Evolutionary conservation across 1,140 invertebrate genomes (phyloP).

Genomic region (Telenomus remus): DNA sequence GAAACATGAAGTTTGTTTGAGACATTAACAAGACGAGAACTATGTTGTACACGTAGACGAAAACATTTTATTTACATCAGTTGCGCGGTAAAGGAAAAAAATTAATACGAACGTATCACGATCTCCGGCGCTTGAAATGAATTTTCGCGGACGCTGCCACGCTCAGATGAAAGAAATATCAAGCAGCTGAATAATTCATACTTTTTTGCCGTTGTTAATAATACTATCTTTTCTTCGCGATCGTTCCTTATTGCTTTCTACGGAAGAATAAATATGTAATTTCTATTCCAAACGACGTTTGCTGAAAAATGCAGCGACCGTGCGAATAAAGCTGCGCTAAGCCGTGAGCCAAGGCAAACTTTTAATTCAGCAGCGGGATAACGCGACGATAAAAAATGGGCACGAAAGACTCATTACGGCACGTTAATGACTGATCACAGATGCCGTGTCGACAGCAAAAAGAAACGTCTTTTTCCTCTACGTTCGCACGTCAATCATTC

Average conservation of each 20-base stretch:
- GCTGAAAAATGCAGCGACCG: conserved; percentile 28
- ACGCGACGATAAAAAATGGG: conserved; percentile 22
- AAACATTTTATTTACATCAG: conserved; percentile 16
- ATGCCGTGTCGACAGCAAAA: conserved; percentile 14
- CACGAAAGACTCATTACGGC: conserved; percentile 12
- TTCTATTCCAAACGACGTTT: conserved; percentile 38
- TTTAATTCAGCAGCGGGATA: conserved; percentile 31
- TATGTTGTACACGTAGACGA: not conserved
- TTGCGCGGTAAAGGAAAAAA: conserved; percentile 16
- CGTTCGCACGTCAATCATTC: conserved; percentile 29
- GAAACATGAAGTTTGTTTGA: too few relatives aligned
- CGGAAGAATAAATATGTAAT: conserved; percentile 42
- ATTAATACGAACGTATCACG: conserved; percentile 2
- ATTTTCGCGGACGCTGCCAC: conserved; percentile 11
- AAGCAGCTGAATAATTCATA: conserved; percentile 25
- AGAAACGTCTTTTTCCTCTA: too few relatives aligned
- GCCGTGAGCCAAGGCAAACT: conserved; percentile 4
- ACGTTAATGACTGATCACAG: conserved; percentile 29
- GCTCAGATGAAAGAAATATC: conserved; percentile 9
- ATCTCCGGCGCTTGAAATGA: conserved; percentile 21
- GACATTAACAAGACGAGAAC: not conserved
- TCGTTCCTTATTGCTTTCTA: conserved; percentile 30
- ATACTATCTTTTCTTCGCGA: conserved; percentile 22
- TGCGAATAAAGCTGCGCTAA: conserved; percentile 18
- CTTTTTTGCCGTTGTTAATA: conserved; percentile 23